Percentiles rank a stretch among this genome's conserved stretches.
Evolutionary conservation across 2,888 invertebrate genomes (phyloP).

Genomic region (Caprella mutica): DNA sequence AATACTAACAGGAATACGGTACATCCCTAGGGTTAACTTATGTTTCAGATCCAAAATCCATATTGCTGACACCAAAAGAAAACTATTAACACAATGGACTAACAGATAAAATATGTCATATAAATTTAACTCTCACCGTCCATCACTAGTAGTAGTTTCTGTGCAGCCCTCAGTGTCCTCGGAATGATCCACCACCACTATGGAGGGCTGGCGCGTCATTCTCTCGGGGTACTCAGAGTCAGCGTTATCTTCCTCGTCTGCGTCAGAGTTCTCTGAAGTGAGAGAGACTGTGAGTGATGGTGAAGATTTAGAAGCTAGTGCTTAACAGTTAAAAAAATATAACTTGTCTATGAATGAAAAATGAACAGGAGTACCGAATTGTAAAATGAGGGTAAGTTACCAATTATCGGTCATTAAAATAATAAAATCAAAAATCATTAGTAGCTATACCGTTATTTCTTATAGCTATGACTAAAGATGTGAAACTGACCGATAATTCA

Average conservation of each 20-base stretch:
- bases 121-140: conserved; percentile 15
- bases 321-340: background rate
- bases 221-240: conserved; percentile 28
- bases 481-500: no score
- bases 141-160: conserved; percentile 8
- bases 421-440: background rate
- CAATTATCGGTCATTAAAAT: background rate
- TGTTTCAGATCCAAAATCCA: no score
- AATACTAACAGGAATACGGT: no score
- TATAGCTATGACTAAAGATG: no score
- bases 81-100: background rate
- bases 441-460: no score
- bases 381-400: background rate
- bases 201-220: conserved; percentile 29
- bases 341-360: background rate
- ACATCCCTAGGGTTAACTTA: no score
- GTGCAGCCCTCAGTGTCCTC: background rate
- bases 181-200: conserved; percentile 31
- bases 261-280: conserved; percentile 27
- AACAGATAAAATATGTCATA: background rate
- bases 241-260: conserved; percentile 31
- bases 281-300: no score
- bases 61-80: no score
- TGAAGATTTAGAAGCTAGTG: no score
- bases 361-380: no score